Evolutionary conservation across 2,797 vertebrate genomes (phyloP).

Genomic region (Microcaecilia unicolor): DNA sequence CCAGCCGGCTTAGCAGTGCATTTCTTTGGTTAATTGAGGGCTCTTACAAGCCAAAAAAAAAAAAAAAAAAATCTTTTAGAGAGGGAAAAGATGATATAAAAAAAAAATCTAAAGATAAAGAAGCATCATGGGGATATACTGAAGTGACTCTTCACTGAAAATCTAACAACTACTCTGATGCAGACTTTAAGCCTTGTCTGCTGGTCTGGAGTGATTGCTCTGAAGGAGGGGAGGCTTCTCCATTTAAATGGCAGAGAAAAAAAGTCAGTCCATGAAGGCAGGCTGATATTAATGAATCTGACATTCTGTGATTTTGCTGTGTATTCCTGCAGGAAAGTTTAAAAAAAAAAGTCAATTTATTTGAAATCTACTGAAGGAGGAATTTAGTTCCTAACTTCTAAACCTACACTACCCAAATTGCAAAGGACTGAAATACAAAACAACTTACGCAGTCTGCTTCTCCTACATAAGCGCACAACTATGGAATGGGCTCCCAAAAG

Average conservation of each 20-base stretch:
- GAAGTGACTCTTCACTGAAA: constrained; percentile 17
- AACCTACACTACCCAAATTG: too few species aligned
- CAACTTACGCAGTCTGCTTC: too few species aligned
- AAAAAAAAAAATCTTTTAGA: not conserved
- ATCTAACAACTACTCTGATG: constrained; percentile 1
- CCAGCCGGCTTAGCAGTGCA: constrained; percentile 3
- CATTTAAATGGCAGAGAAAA: not conserved
- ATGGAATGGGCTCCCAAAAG: too few species aligned
- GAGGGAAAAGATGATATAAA: not conserved
- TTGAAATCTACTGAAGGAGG: too few species aligned
- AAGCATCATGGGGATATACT: not conserved
- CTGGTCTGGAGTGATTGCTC: too few species aligned
- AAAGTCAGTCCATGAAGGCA: constrained; percentile 4
- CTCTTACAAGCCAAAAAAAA: not conserved
- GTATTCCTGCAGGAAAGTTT: too few species aligned
- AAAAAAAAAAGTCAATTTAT: too few species aligned
- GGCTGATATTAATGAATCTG: not conserved
- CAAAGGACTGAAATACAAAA: too few species aligned
- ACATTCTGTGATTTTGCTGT: too few species aligned
- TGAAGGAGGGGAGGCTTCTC: not conserved
- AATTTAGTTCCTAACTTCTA: too few species aligned
- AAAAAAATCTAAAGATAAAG: too few species aligned
- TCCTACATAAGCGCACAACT: too few species aligned
- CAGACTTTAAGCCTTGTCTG: not conserved
- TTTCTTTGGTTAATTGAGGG: constrained; percentile 18